A percentile compares a stretch with the other conserved stretches of the same genome.
Conservation (phyloP, 2,797 vertebrate species). For the Coilia nasus region DNA sequence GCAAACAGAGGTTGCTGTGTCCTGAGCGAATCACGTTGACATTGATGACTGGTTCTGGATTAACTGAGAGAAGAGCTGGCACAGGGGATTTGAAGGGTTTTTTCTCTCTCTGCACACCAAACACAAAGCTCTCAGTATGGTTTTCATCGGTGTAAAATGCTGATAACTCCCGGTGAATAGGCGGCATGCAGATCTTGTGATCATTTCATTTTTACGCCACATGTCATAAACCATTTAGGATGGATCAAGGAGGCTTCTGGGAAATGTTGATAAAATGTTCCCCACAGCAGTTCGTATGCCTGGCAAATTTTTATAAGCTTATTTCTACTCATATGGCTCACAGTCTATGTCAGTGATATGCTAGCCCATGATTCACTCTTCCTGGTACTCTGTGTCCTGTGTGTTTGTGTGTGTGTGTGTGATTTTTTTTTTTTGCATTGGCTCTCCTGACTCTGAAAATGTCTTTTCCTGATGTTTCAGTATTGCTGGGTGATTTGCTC, state of each 20-base stretch:
- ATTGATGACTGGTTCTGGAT: conserved; percentile 48
- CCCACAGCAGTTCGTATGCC: background rate
- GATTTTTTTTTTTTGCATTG: conserved; percentile 41
- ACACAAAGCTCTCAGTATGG: conserved; percentile 61
- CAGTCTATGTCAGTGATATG: background rate
- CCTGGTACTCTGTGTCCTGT: background rate
- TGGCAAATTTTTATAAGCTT: conserved; percentile 6
- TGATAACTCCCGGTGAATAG: conserved; percentile 25
- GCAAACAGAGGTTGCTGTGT: conserved; percentile 24
- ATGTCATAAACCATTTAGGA: conserved; percentile 65
- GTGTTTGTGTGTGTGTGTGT: background rate
- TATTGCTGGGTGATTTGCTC: conserved; percentile 68
- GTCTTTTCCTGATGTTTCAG: conserved; percentile 16
- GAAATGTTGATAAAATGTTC: conserved; percentile 8
- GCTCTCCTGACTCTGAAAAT: background rate
- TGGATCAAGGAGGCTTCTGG: conserved; percentile 52
- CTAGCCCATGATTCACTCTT: background rate
- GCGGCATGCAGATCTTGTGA: conserved; percentile 56
- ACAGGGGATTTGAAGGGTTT: conserved; percentile 42
- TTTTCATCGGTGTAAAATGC: conserved; percentile 31
- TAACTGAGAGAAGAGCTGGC: conserved; percentile 46
- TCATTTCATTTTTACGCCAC: conserved; percentile 59
- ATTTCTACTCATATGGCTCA: background rate
- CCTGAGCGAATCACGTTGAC: conserved; percentile 44
- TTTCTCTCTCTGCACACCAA: conserved; percentile 46